A percentile compares a stretch with the other conserved stretches of the same genome.
Evolutionary conservation across 2,797 vertebrate species (phyloP).

Genomic region (Vespertilio murinus): DNA sequence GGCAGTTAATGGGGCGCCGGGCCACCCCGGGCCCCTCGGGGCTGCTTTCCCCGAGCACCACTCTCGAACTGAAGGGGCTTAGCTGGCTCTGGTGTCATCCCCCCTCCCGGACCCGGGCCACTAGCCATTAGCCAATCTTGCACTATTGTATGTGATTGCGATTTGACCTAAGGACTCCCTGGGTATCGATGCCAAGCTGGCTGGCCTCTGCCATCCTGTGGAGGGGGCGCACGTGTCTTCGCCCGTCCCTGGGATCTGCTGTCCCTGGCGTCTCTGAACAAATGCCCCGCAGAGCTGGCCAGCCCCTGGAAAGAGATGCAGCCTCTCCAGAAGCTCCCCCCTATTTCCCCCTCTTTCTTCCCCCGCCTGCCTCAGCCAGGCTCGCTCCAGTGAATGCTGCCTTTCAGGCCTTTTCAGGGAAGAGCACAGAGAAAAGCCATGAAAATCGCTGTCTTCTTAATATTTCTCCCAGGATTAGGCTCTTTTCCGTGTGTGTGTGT

Average conservation of each 20-base stretch:
- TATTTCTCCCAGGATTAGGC: background rate
- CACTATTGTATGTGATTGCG: background rate
- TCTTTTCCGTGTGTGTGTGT: background rate
- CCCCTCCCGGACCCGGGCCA: rapidly evolving
- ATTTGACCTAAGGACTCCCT: background rate
- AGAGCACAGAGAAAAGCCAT: background rate
- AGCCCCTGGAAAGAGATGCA: rapidly evolving
- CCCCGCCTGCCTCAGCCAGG: background rate
- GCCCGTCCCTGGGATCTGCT: rapidly evolving
- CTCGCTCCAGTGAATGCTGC: background rate
- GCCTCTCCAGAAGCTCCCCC: background rate
- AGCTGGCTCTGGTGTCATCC: background rate
- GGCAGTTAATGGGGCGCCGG: rapidly evolving
- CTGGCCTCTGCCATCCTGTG: background rate
- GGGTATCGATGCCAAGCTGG: background rate
- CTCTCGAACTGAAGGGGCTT: background rate
- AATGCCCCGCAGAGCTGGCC: rapidly evolving
- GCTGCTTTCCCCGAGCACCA: rapidly evolving
- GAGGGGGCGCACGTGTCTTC: background rate
- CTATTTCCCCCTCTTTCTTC: background rate
- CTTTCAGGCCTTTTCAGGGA: background rate
- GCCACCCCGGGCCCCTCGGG: rapidly evolving
- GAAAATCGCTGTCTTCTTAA: background rate
- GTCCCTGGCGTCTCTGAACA: background rate
- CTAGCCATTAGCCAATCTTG: background rate